These are phyloP conservation scores for Hartigia nigra DNA, from an alignment of 2,888 invertebrate genomes.

Conservation along the genomic window DNA sequence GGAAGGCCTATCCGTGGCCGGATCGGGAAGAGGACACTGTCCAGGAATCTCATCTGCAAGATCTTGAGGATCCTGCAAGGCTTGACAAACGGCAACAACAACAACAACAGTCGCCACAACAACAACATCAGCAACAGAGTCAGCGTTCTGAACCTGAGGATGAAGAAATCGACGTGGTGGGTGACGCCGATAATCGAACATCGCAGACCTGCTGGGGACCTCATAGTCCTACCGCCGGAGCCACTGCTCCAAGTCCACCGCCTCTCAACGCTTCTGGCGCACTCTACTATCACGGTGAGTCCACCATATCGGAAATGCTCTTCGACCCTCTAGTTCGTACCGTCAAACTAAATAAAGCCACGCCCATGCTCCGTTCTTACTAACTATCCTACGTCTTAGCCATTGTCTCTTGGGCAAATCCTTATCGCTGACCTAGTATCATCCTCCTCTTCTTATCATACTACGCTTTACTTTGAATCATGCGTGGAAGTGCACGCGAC, in stretches of 20 bases:
- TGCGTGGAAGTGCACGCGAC: constrained; percentile 11
- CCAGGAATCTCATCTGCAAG: constrained; percentile 27
- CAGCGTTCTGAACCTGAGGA: constrained; percentile 56
- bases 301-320: not conserved
- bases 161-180: constrained; percentile 90
- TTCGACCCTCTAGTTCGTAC: not conserved
- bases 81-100: constrained; percentile 16
- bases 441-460: not conserved
- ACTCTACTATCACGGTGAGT: constrained; percentile 62
- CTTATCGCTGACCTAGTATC: not conserved
- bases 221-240: constrained; percentile 80
- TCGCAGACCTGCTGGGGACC: constrained; percentile 77
- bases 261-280: constrained; percentile 63
- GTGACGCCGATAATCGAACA: constrained; percentile 69
- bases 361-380: not conserved
- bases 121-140: constrained; percentile 38
- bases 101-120: constrained; percentile 31
- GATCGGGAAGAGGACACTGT: constrained; percentile 69
- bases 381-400: too few relatives aligned
- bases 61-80: constrained; percentile 32
- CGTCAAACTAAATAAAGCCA: not conserved
- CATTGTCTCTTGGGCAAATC: not conserved
- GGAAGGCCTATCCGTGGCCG: constrained; percentile 88
- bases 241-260: constrained; percentile 70
- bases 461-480: not conserved